Conservation (phyloP, 2,797 vertebrate species). For the Melanogrammus aeglefinus region DNA sequence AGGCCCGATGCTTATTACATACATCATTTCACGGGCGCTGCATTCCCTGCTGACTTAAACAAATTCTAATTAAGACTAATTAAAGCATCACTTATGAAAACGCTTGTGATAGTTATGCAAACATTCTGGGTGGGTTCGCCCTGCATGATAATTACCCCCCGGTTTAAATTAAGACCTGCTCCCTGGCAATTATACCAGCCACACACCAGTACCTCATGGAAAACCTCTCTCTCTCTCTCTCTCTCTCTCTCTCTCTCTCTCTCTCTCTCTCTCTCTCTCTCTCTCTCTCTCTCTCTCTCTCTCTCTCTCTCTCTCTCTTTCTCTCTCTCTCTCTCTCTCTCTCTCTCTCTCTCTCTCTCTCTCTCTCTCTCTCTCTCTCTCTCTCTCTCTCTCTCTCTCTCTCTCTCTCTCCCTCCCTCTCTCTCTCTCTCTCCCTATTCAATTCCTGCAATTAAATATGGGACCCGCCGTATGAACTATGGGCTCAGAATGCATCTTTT, state of each 20-base stretch:
- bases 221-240: slow-evolving; percentile 70
- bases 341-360: neutral
- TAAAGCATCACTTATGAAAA: slow-evolving; percentile 99
- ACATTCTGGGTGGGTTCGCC: slow-evolving; percentile 99
- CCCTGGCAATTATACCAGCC: slow-evolving; percentile 98
- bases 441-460: slow-evolving; percentile 88
- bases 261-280: slow-evolving; percentile 29
- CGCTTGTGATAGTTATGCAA: slow-evolving; percentile 99
- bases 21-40: slow-evolving; percentile 99
- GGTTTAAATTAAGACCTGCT: slow-evolving; percentile 99
- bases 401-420: slow-evolving; percentile 61
- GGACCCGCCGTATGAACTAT: slow-evolving; percentile 79
- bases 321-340: slow-evolving; percentile 59
- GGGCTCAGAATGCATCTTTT: slow-evolving; percentile 67
- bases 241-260: neutral
- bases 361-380: slow-evolving; percentile 62
- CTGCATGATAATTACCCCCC: slow-evolving; percentile 99
- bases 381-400: neutral
- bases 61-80: slow-evolving; percentile 99
- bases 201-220: slow-evolving; percentile 87
- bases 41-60: slow-evolving; percentile 99
- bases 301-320: neutral
- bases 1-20: slow-evolving; percentile 99
- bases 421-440: slow-evolving; percentile 74
- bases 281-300: neutral